A percentile compares a stretch with the other conserved stretches of the same genome.
These are phyloP conservation scores for Erpornis zantholeuca DNA, from an alignment of 2,113 vertebrate species.

Conservation along the genomic window DNA sequence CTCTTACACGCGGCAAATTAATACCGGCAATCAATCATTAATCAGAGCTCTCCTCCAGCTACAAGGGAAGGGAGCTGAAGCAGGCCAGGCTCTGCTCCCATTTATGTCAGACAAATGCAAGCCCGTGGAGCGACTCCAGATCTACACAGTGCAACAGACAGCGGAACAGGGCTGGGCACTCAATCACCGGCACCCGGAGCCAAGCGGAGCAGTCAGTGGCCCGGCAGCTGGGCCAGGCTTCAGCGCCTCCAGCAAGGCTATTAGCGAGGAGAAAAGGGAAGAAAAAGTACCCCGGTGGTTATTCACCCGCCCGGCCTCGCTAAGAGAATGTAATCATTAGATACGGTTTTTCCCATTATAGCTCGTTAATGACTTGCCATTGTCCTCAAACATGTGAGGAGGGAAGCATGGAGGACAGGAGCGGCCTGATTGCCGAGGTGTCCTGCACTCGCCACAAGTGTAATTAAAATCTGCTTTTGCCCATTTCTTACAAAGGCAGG, in stretches of 20 bases:
- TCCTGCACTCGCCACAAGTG: not conserved
- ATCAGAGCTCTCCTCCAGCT: slow-evolving; percentile 19
- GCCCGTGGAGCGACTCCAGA: slow-evolving; percentile 24
- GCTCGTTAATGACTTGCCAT: slow-evolving; percentile 45
- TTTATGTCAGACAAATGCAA: slow-evolving; percentile 46
- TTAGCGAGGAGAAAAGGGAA: slow-evolving; percentile 11
- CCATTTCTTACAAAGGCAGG: not conserved
- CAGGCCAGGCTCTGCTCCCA: slow-evolving; percentile 31
- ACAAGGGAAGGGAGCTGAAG: not conserved
- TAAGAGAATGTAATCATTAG: slow-evolving; percentile 33
- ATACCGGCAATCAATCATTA: slow-evolving; percentile 11
- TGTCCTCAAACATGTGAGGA: not conserved
- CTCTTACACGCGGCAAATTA: slow-evolving; percentile 29
- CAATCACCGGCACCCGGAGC: not conserved
- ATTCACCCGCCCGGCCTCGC: not conserved
- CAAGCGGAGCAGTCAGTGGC: not conserved
- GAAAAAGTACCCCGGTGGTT: not conserved
- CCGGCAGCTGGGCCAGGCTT: not conserved
- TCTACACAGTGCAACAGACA: not conserved
- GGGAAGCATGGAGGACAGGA: slow-evolving; percentile 6
- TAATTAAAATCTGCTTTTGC: slow-evolving; percentile 26
- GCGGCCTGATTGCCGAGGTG: slow-evolving; percentile 4
- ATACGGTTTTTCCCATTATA: slow-evolving; percentile 42
- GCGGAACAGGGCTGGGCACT: not conserved
- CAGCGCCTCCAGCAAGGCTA: not conserved